Evolutionary conservation across 2,888 invertebrate genomes (phyloP).

Genomic region (Drosophila conformis): DNA sequence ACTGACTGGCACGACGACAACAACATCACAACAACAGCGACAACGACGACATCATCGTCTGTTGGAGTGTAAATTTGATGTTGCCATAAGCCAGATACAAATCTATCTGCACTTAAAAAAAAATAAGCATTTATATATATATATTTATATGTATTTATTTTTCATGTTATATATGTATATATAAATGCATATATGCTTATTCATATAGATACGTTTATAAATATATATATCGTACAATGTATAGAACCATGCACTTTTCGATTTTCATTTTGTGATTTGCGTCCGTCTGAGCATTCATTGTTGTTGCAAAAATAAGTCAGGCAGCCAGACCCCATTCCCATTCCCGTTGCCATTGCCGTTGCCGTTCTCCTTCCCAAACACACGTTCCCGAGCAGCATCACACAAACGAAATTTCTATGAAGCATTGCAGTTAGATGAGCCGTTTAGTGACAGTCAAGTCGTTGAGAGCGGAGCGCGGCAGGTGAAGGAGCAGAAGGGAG

Average conservation of each 20-base stretch:
- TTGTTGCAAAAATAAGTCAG: conserved; percentile 81
- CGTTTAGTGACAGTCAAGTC: conserved; percentile 79
- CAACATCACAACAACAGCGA: conserved; percentile 20
- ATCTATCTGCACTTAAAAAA: conserved; percentile 46
- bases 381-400: conserved; percentile 17
- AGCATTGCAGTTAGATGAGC: conserved; percentile 81
- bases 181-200: conserved; percentile 12
- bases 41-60: conserved; percentile 56
- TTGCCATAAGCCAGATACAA: conserved; percentile 60
- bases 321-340: conserved; percentile 46
- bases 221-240: conserved; percentile 36
- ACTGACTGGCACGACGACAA: conserved; percentile 72
- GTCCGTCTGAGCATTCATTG: conserved; percentile 60
- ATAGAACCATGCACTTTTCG: conserved; percentile 69
- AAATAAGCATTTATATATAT: conserved; percentile 22
- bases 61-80: conserved; percentile 75
- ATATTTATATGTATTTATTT: neutral
- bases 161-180: conserved; percentile 24
- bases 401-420: conserved; percentile 77
- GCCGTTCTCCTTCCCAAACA: neutral
- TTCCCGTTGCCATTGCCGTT: neutral
- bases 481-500: conserved; percentile 17
- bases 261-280: conserved; percentile 74
- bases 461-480: conserved; percentile 37
- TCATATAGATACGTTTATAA: conserved; percentile 17